Evolutionary conservation across 2,888 invertebrate genomes (phyloP).

Genomic region (Spodoptera picta): DNA sequence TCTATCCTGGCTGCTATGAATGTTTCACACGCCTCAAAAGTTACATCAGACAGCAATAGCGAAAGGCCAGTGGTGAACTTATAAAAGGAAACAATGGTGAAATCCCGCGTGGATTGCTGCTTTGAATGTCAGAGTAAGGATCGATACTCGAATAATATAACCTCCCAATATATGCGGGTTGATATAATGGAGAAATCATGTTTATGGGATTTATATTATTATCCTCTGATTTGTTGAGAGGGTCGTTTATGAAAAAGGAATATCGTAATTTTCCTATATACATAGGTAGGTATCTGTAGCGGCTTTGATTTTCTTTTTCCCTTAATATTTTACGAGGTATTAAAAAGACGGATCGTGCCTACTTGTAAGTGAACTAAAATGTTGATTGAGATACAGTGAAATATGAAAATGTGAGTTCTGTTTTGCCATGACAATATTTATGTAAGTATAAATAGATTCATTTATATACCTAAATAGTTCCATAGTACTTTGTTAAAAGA

Average conservation of each 20-base stretch:
- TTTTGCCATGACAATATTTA: too few species aligned
- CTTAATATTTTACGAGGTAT: neutral
- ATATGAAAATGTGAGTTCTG: too few species aligned
- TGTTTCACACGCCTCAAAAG: constrained; percentile 74
- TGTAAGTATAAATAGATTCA: too few species aligned
- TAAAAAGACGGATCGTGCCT: too few species aligned
- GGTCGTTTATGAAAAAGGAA: constrained; percentile 15
- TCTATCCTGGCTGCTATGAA: constrained; percentile 73
- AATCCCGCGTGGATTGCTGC: constrained; percentile 55
- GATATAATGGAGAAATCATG: constrained; percentile 48
- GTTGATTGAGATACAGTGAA: too few species aligned
- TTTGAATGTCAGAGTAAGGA: constrained; percentile 52
- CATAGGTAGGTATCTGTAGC: too few species aligned
- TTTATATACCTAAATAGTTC: too few species aligned
- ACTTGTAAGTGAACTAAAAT: too few species aligned
- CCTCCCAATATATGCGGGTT: constrained; percentile 28
- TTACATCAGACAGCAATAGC: constrained; percentile 55
- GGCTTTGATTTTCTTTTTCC: constrained; percentile 12
- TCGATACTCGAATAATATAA: constrained; percentile 47
- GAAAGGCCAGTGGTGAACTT: constrained; percentile 64
- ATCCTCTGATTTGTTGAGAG: constrained; percentile 36
- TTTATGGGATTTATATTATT: constrained; percentile 42
- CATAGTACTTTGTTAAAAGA: neutral
- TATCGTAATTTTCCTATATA: constrained; percentile 17
- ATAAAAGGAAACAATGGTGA: constrained; percentile 56